Base-by-base conservation (phyloP, 2,113 vertebrate genomes). In the Tenebrosternarchus preto region DNA sequence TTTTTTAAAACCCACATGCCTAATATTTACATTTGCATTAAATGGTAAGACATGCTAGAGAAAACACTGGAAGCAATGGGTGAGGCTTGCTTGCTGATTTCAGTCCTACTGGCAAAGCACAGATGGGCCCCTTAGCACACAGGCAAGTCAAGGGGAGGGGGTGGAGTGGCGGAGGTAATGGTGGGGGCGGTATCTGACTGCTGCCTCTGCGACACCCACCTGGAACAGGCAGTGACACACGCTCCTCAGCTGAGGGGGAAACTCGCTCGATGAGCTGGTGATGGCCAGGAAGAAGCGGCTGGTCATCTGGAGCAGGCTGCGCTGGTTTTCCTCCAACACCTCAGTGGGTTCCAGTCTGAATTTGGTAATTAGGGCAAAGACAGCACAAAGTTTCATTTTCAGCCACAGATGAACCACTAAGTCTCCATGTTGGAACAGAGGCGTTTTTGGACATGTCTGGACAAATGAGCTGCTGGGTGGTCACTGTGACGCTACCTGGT, bases 151-250 rank as follows among this genome's bases (percentile, higher is more conserved):
- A 61, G 8, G 16, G 15, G 22, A 19, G 8, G n/a, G 1, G 19
- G 0, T 12, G 1, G n/a, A n/a, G 27, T 12, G 43, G 43, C 11
- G 43, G 8, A 12, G 5, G 39, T 46, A 9, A 8, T 4, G 8
- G 43, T 50, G 43, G 12, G 43, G 43, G 43, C 43, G 1, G 16
- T 50, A 31, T n/a, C 27, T 3, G 31, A n/a, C 19, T n/a, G 29
- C 64, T n/a, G 7, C 33, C 5, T 25, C 7, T 6, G 61, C 24
- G 27, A 15, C 31, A 77, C 91, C 84, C 96, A 98, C 97, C 97
- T 98, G 97, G 86, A 98, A 99, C 5, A 99, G 91, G 83, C 97
- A 99, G 85, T 99, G 97, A 91, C 97, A 99, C 72, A 98, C 97
- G 33, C 97, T 99, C 86, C 97, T 94, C 20, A 98, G 95, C 80